Evolutionary conservation across 2,797 vertebrate genomes (phyloP), one percentile per base, ranked within the genome.

Genomic region (Microctenopoma steveboyesi): DNA sequence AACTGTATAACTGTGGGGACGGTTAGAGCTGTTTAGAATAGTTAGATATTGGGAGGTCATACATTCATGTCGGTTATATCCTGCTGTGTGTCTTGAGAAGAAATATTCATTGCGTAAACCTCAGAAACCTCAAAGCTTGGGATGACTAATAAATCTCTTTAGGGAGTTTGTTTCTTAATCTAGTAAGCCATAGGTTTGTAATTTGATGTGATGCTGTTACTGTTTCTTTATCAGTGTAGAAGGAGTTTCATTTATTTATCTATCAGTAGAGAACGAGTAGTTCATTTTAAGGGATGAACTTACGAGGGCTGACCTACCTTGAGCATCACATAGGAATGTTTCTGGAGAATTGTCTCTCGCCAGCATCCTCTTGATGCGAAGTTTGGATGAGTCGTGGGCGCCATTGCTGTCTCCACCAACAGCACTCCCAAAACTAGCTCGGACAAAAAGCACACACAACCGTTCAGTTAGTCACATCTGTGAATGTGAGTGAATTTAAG

Each of bases 321-420:
- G 97, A 61, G 95, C 92, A 8, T 97, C 94, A 64, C 98, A 99
- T 64, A 98, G 96, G 91, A 96, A 97, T 7, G 91, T 92, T 13
- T 96, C 94, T 0, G 94, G 92, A 60, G 92, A 89, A 0, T 92
- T 91, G 73, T 94, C 92, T 81, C 92, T 92, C 51, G 96, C 95
- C 78, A 97, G 88, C 96, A 97, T 99, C 86, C 97, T 95, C 76
- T 92, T 94, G 39, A 89, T 87, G 55, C 96, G 94, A 0, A 66
- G 78, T 72, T 75, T 83, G 25, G 89, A 69, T n/a, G 69, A 9
- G n/a, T 78, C 77, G 14, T 73, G 82, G 45, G 78, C 47, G 46
- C 52, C 58, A 16, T 82, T 60, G 48, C 30, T 45, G 27, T 88
- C 85, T 57, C 72, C 78, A 15, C 74, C 83, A 48, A 68, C 49